Base-by-base conservation (phyloP, 1,140 invertebrate genomes). In the Luehdorfia chinensis region DNA sequence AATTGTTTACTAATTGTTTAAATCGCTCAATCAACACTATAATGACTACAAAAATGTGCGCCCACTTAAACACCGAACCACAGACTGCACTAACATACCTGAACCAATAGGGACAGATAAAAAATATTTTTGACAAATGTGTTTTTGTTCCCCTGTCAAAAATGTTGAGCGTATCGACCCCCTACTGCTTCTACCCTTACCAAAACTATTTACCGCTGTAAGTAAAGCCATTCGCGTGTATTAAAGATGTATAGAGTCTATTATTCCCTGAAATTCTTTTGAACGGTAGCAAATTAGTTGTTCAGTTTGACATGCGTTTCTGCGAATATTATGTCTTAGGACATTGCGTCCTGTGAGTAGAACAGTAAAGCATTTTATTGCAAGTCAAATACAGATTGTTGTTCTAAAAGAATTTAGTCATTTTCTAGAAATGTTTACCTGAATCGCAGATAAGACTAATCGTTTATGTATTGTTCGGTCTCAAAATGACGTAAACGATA, bases 371-470 rank as follows among this genome's bases (percentile, higher is more conserved):
- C n/a, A n/a, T n/a, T n/a, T n/a, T n/a, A n/a, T n/a, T n/a, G n/a
- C n/a, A n/a, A n/a, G n/a, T 43, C 31, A 14, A 56, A 43, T 50
- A 50, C 68, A 16, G 48, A 18, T 25, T 33, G n/a, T 21, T 4
- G 27, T 49, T 43, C 56, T 41, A n/a, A 43, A 66, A 55, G 66
- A 72, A 79, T 76, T 69, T 68, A 69, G 66, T 66, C 63, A 67
- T 80, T 75, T 70, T 57, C 25, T 60, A 70, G 65, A 75, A 83
- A 59, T 66, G 57, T 67, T 75, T 80, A 75, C 76, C 73, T 80
- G 70, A 51, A 53, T 48, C n/a, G 49, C 18, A 62, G 71, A 84
- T 80, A 80, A 79, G 55, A 43, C 68, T 84, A 84, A 80, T 84
- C 75, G 66, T 62, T 80, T 73, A 77, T 67, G 59, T 72, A 74